Evolutionary conservation across 1,140 invertebrate species (phyloP).

Genomic region (Drosophila ananassae): DNA sequence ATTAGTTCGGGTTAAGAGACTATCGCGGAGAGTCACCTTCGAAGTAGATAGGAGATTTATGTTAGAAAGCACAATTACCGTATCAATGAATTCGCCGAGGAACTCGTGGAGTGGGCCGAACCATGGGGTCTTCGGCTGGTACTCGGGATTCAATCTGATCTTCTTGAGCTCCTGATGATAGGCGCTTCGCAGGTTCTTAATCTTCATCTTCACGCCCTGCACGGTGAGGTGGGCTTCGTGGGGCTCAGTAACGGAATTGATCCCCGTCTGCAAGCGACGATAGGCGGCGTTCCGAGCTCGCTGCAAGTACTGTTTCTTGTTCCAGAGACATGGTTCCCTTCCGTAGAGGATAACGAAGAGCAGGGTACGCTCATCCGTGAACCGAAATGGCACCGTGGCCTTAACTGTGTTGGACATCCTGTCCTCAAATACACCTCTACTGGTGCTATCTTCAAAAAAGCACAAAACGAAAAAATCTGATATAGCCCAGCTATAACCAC

Average conservation of each 20-base stretch:
- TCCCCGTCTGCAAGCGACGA: constrained; percentile 55
- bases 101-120: constrained; percentile 57
- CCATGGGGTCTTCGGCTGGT: constrained; percentile 55
- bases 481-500: constrained; percentile 15
- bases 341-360: constrained; percentile 63
- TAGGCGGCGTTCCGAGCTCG: constrained; percentile 53
- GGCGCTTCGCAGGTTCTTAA: constrained; percentile 57
- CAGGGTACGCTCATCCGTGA: constrained; percentile 55
- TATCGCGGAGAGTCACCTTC: neutral
- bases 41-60: neutral
- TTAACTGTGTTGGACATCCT: neutral
- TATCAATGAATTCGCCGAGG: constrained; percentile 41
- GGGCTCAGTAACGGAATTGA: constrained; percentile 30
- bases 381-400: constrained; percentile 45
- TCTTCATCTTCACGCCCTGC: constrained; percentile 57
- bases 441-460: constrained; percentile 1
- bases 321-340: constrained; percentile 63
- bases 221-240: constrained; percentile 38
- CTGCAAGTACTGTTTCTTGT: constrained; percentile 38
- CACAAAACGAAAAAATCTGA: neutral
- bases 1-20: neutral
- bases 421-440: neutral
- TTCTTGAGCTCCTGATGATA: constrained; percentile 66
- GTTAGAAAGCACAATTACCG: constrained; percentile 32
- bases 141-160: constrained; percentile 44